These are phyloP conservation scores for Anolis apletophallus DNA, from an alignment of 2,797 vertebrate species.

Conservation along the genomic window DNA sequence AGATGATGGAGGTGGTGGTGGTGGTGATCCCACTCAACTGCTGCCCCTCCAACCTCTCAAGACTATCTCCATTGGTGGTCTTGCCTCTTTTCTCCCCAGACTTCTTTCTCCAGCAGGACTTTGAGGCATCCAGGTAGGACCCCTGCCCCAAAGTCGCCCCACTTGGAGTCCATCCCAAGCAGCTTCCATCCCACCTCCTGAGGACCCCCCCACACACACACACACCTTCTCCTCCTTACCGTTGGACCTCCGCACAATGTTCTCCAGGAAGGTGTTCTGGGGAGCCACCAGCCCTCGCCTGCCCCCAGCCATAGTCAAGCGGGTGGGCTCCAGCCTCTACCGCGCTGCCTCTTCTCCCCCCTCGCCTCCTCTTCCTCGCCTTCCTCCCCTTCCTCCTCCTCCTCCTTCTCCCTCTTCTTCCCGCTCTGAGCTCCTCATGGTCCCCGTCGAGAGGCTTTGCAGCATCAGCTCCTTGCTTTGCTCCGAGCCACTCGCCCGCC, in stretches of 20 bases:
- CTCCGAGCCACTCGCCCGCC: slow-evolving; percentile 16
- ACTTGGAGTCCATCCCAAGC: background rate
- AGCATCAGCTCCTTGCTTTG: slow-evolving; percentile 55
- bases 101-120: slow-evolving; percentile 34
- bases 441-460: slow-evolving; percentile 69
- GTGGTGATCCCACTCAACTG: too few relatives aligned
- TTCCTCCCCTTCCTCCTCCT: too few relatives aligned
- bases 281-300: slow-evolving; percentile 92
- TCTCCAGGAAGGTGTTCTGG: slow-evolving; percentile 95
- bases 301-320: slow-evolving; percentile 91
- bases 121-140: background rate
- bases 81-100: background rate
- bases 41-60: background rate
- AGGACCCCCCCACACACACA: too few relatives aligned
- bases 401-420: slow-evolving; percentile 64
- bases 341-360: slow-evolving; percentile 80
- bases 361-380: too few relatives aligned
- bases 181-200: background rate
- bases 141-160: background rate
- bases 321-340: slow-evolving; percentile 67
- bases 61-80: too few relatives aligned
- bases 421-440: slow-evolving; percentile 77
- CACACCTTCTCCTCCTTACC: slow-evolving; percentile 83
- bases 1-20: too few relatives aligned
- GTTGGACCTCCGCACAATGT: slow-evolving; percentile 92